Base-by-base conservation (phyloP, 2,113 vertebrate species). In the Cyprinodon brontotheroides region DNA sequence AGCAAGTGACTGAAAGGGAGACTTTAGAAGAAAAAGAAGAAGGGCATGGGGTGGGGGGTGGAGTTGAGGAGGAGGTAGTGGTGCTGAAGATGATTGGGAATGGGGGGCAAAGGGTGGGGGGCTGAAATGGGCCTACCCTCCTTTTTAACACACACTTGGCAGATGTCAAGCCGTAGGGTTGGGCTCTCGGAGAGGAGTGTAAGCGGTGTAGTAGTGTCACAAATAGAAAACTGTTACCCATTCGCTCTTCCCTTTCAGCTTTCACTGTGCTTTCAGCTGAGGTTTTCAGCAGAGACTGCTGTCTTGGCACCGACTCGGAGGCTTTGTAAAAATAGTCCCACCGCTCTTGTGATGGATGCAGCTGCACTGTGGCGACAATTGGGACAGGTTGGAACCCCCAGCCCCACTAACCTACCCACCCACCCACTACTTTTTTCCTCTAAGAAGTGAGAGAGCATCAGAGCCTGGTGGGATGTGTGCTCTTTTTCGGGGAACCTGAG, bases 1-100 rank as follows among this genome's bases (percentile, higher is more conserved):
- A 96, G 95, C 93, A 91, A 96, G 94, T 92, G 95, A 96, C 95
- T 95, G 94, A 95, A 95, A 95, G 82, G 81, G 76, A 86, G 76
- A 84, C 75, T 77, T 63, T 81, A 76, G 62, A 81, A 88, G 75
- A 77, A 68, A 80, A 76, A 83, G 70, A 86, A 77, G 47, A 87
- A 79, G 83, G 79, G 72, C 74, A 66, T 67, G 69, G 40, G 70
- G 63, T 14, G 63, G 40, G 50, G 29, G 29, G 29, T 29, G 29
- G 36, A 67, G 89, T 88, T 89, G 91, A 83, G 70, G 90, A 89
- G 91, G 86, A 84, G 66, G 79, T 86, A 90, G 71, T 65, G 82
- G 85, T 73, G 75, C 22, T 65, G 69, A 17, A 57, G 72, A 72
- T 4, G 60, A 78, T 72, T 29, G 29, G 90, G 87, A 81, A 87